Base-by-base conservation (phyloP, 2,888 invertebrate genomes). In the Agriopis leucophaearia region DNA sequence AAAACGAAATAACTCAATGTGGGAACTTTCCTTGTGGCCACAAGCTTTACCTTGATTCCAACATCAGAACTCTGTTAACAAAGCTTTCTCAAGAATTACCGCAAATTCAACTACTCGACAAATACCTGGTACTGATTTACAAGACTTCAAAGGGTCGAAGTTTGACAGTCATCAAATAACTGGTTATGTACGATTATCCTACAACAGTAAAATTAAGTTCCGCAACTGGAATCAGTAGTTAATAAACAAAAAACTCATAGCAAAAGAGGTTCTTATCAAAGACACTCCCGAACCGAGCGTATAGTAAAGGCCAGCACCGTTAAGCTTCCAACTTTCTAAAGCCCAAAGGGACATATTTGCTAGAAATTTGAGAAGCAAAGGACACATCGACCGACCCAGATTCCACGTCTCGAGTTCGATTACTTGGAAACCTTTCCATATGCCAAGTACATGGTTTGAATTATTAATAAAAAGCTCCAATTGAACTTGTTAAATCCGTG, bases 261-360 rank as follows among this genome's bases (percentile, higher is more conserved):
- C 13, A 16, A 9, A 8, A 50, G 6, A 13, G 13, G 16, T 47
- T 18, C 18, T 18, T 18, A 10, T 18, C 10, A 18, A n/a, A 44
- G 38, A 48, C 18, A 13, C 18, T 16, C 15, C 27, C 8, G 27
- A 38, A 42, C 40, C 7, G 12, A 15, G 79, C 27, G 36, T 38
- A 56, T 63, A 68, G 8, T 9, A 15, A 63, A 40, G n/a, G 55
- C 36, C 40, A 54, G 38, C 61, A 18, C 56, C 36, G 52, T 62
- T 61, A 52, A 35, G 45, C 40, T 50, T 42, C 45, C 51, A 60
- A 57, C 56, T 76, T 81, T 78, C 70, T 75, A 81, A 82, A 77
- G 73, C 81, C 88, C 87, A 77, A 77, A 76, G 86, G 88, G 86
- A 77, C 83, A 82, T 82, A 83, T 90, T 88, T 83, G 75, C 72